These are phyloP conservation scores for Aphaenogaster floridana DNA, from an alignment of 1,140 invertebrate genomes.

Conservation along the genomic window DNA sequence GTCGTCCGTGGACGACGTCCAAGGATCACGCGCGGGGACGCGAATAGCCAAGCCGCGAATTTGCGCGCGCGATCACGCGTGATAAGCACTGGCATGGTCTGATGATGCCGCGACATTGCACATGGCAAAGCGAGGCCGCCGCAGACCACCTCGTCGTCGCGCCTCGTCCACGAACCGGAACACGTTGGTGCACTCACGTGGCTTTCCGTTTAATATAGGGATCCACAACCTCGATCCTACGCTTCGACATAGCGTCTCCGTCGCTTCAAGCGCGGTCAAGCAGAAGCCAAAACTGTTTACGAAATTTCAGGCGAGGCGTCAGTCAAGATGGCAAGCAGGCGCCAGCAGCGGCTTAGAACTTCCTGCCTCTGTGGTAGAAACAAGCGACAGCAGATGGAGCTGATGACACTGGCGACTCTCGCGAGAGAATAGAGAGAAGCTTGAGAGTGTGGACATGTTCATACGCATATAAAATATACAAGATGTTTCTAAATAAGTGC, in stretches of 20 bases:
- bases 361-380: conserved; percentile 34
- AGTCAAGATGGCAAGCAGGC: conserved; percentile 85
- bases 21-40: background rate
- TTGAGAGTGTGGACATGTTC: too few relatives aligned
- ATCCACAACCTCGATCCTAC: conserved; percentile 94
- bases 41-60: background rate
- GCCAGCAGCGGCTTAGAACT: conserved; percentile 67
- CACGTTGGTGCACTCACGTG: conserved; percentile 86
- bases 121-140: conserved; percentile 63
- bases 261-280: conserved; percentile 48
- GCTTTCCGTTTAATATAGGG: conserved; percentile 92
- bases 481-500: too few relatives aligned
- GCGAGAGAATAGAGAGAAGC: background rate
- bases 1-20: too few relatives aligned
- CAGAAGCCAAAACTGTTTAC: conserved; percentile 76
- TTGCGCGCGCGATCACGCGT: background rate
- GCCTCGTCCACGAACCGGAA: background rate
- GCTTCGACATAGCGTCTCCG: conserved; percentile 90
- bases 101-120: conserved; percentile 72
- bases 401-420: background rate
- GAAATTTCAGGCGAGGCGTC: conserved; percentile 80
- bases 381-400: conserved; percentile 63
- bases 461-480: too few relatives aligned
- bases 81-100: conserved; percentile 39
- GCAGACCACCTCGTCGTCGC: background rate